Base-by-base conservation (phyloP, 2,113 vertebrate species). In the Nibea albiflora region DNA sequence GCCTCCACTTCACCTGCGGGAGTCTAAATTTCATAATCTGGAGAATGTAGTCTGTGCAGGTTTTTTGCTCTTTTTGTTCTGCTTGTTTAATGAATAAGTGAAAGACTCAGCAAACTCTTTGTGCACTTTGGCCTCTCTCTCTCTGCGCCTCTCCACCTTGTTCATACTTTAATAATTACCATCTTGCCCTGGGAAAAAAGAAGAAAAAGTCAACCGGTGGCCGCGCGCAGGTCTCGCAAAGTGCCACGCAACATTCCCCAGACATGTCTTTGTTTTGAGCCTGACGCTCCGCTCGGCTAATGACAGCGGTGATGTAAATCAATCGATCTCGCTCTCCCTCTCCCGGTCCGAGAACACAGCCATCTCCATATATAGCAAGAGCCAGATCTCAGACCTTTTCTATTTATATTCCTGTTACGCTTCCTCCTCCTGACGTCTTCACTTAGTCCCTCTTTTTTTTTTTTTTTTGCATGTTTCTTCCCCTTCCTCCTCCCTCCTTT, bases 281-380 rank as follows among this genome's bases (percentile, higher is more conserved):
- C 24, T 26, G n/a, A 42, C 66, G 52, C 74, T 78, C 66, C 28
- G 69, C 78, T 26, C 9, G 11, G 42, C 68, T 68, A 72, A 88
- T 73, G 84, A 88, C 85, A 79, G 26, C 39, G 64, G 17, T 65
- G 47, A 47, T 52, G 44, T 84, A 91, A 92, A 94, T 90, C 89
- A 89, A 92, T 93, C 58, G 84, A 92, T 94, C 73, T 70, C 72
- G 17, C 61, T 61, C 64, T 71, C 31, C 50, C 49, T 50, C 68
- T 50, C 68, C 66, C 35, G 47, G 71, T 79, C 78, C 12, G 35
- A 90, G 83, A 83, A 77, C 66, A 26, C 85, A 83, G 85, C 85
- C 86, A 90, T 93, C 84, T 89, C 94, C 94, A 90, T 95, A 95
- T 95, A 95, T 95, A 95, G 95, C 88, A 85, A 84, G 78, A 92